A percentile compares a stretch with the other conserved stretches of the same genome.
These are phyloP conservation scores for Homarus gammarus DNA, from an alignment of 2,888 invertebrate species.

Conservation along the genomic window DNA sequence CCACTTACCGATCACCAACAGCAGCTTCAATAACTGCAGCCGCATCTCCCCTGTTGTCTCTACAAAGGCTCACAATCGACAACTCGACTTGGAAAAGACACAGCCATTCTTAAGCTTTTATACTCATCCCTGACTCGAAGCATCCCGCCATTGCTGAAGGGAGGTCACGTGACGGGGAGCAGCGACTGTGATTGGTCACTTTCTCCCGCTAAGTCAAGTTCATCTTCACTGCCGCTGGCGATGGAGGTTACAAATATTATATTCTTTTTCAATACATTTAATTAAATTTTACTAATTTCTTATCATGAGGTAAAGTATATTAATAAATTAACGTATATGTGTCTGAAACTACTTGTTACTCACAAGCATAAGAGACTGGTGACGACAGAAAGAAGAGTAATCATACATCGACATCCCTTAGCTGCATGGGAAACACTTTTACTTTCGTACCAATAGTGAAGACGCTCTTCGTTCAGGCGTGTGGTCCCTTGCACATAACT, in stretches of 20 bases:
- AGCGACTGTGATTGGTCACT: conserved; percentile 42
- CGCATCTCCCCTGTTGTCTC: conserved; percentile 45
- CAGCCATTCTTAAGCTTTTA: conserved; percentile 61
- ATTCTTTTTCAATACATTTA: not conserved
- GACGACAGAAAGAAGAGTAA: not conserved
- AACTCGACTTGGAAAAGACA: conserved; percentile 48
- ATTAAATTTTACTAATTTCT: not conserved
- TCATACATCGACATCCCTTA: conserved; percentile 39
- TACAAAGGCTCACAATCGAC: conserved; percentile 57
- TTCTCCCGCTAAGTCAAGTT: conserved; percentile 51
- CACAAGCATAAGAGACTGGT: too few species aligned
- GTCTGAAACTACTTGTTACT: not conserved
- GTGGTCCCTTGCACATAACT: not conserved
- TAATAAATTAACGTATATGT: not conserved
- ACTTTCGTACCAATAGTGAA: conserved; percentile 39
- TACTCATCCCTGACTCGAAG: conserved; percentile 50
- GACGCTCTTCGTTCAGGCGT: conserved; percentile 24
- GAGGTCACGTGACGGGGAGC: conserved; percentile 54
- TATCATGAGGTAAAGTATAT: not conserved
- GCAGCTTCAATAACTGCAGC: conserved; percentile 56
- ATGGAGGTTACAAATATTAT: too few species aligned
- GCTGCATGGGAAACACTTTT: conserved; percentile 47
- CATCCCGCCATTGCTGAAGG: conserved; percentile 43
- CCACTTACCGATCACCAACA: conserved; percentile 64
- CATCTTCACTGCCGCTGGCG: conserved; percentile 15